Conservation (phyloP, 2,888 invertebrate species). For the Melipona beecheii region DNA sequence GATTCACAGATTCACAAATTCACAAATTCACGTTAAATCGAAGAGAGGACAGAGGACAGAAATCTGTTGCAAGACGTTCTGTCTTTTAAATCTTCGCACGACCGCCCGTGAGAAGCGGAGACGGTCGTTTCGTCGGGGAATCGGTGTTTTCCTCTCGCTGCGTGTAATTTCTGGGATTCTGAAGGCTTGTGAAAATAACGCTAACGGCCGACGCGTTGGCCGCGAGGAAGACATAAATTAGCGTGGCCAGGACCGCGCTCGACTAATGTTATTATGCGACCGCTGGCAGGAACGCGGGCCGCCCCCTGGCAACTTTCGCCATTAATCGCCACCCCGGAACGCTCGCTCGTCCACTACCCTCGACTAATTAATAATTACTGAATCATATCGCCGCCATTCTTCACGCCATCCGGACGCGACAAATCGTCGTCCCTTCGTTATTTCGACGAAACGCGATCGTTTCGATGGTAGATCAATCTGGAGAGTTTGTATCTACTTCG, state of each 20-base stretch:
- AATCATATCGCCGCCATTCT: slow-evolving; percentile 55
- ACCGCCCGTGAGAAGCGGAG: not conserved
- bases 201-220: not conserved
- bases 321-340: slow-evolving; percentile 54
- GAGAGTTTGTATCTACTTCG: not conserved
- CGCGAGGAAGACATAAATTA: slow-evolving; percentile 47
- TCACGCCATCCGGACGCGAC: slow-evolving; percentile 16
- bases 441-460: not conserved
- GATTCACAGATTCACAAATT: no score
- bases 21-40: no score
- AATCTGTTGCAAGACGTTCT: not conserved
- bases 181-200: slow-evolving; percentile 17
- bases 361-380: slow-evolving; percentile 65
- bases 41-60: not conserved
- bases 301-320: slow-evolving; percentile 56
- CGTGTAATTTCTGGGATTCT: slow-evolving; percentile 15
- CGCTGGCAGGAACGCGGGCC: slow-evolving; percentile 27
- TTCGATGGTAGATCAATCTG: no score
- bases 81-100: not conserved
- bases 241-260: not conserved
- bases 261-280: slow-evolving; percentile 59
- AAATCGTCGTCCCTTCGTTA: slow-evolving; percentile 4
- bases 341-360: slow-evolving; percentile 34
- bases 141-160: slow-evolving; percentile 19
- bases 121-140: not conserved